These are phyloP conservation scores for Merops nubicus DNA, from an alignment of 2,113 vertebrate genomes.

Conservation along the genomic window DNA sequence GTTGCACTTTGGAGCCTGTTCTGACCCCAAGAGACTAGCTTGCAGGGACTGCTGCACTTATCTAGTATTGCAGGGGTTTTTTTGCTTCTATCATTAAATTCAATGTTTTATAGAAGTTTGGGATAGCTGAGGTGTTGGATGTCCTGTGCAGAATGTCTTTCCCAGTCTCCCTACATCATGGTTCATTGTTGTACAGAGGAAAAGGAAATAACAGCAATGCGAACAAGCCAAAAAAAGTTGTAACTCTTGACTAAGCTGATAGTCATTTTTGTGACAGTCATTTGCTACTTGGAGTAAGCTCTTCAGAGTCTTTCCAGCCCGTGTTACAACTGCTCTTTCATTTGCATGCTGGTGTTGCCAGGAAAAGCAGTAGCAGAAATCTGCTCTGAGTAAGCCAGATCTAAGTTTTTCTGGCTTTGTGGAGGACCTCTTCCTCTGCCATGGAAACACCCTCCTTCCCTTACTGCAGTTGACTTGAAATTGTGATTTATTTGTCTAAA, in stretches of 20 bases:
- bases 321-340: background rate
- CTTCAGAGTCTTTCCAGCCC: background rate
- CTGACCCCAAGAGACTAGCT: background rate
- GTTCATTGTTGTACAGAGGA: background rate
- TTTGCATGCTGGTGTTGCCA: background rate
- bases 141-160: background rate
- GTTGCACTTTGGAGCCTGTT: background rate
- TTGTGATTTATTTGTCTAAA: conserved; percentile 50
- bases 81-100: background rate
- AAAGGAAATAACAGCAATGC: background rate
- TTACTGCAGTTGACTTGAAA: conserved; percentile 10
- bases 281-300: background rate
- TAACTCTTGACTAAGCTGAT: background rate
- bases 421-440: background rate
- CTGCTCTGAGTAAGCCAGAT: background rate
- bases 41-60: background rate
- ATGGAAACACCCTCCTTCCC: background rate
- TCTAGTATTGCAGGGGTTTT: background rate
- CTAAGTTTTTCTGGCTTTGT: background rate
- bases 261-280: background rate
- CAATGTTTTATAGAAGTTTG: background rate
- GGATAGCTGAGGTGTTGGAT: background rate
- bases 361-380: background rate
- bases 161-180: accelerated
- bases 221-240: background rate